These are phyloP conservation scores for Sinodicranocentrus sp. DNA, from an alignment of 2,888 invertebrate genomes.

Conservation along the genomic window DNA sequence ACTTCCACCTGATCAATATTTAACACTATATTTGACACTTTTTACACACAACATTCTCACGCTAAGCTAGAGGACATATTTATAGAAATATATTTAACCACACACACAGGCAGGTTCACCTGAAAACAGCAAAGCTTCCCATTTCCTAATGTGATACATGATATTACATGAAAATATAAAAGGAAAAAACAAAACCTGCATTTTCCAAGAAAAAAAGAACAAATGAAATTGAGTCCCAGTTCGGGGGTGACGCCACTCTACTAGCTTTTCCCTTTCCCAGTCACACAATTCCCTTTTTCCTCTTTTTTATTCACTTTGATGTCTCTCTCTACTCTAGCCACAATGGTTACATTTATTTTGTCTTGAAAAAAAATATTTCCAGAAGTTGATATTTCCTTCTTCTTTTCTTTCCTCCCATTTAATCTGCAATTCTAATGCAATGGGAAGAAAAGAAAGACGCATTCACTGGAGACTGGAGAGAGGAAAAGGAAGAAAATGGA, in stretches of 20 bases:
- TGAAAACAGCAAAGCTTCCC: neutral
- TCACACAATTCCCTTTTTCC: neutral
- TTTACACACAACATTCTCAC: too few species aligned
- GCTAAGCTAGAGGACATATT: too few species aligned
- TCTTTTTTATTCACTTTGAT: slow-evolving; percentile 8
- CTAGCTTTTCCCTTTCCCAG: neutral
- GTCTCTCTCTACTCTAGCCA: neutral
- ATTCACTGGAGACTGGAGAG: neutral
- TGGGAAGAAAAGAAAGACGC: slow-evolving; percentile 21
- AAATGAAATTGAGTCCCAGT: too few species aligned
- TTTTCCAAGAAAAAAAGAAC: too few species aligned
- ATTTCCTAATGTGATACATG: too few species aligned
- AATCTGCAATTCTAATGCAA: slow-evolving; percentile 65
- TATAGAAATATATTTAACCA: too few species aligned
- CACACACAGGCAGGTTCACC: neutral
- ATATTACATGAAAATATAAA: neutral
- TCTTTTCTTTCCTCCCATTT: slow-evolving; percentile 27
- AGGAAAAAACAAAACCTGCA: neutral
- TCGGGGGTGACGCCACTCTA: too few species aligned
- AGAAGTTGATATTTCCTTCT: neutral
- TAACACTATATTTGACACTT: too few species aligned
- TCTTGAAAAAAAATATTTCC: neutral
- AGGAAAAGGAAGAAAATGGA: too few species aligned
- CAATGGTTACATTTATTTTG: neutral
- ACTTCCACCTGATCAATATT: slow-evolving; percentile 44